Evolutionary conservation across 2,888 invertebrate species (phyloP), one percentile per base, ranked within the genome.

Genomic region (Tenthredo distinguenda): DNA sequence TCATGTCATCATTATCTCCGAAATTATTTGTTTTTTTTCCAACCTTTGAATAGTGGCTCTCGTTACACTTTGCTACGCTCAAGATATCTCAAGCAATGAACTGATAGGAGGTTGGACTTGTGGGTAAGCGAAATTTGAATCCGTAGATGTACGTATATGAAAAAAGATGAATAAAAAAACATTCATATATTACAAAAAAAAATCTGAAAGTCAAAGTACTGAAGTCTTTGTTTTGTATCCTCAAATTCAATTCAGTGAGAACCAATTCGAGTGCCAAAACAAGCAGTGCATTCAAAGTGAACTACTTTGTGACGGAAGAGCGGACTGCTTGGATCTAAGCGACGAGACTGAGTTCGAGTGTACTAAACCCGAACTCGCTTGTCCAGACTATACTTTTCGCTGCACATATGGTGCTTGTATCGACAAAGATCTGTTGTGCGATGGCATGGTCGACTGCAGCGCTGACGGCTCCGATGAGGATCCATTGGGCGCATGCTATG

Each of bases 381-480:
- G 96, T 88, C 94, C 94, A 0, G 86, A 91, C 0, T 95, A 94
- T 88, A 94, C 95, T 83, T 96, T 95, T 92, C 95, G 95, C 71
- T 96, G 96, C 89, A 93, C 94, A 0, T 96, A 96, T 88, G 96
- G 96, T 1, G 96, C 95, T 0, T 96, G 96, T 87, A 94, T 96
- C 0, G 95, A 96, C 87, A 94, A 95, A 1, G 94, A 94, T 31
- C 92, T 94, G 0, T 92, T 93, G 76, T 96, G 96, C 87, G 94
- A 95, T 87, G 94, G 94, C 0, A 86, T 91, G 7, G 87, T 90
- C 72, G 94, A 95, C 84, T 95, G 95, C 87, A n/a, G n/a, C n/a
- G 88, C 92, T 6, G 95, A 95, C 86, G 93, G n/a, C 71, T 37
- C 34, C 9, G 71, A 71, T 12, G 71, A 71, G 21, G n/a, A 62